Percentiles rank a stretch among this genome's conserved stretches.
Conservation (phyloP, 2,797 vertebrate genomes). For the Gastrophryne carolinensis region DNA sequence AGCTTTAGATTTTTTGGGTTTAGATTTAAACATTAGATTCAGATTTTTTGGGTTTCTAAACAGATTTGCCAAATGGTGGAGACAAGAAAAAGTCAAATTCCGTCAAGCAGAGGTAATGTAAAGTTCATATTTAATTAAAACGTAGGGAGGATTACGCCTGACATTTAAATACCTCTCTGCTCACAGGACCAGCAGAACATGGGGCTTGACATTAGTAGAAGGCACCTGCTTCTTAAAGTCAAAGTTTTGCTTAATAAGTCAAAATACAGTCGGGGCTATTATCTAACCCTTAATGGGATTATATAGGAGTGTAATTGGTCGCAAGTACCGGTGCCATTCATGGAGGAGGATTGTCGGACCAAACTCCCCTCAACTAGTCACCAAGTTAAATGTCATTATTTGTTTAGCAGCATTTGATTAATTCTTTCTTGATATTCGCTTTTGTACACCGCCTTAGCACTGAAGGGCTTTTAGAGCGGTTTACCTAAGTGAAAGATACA, state of each 20-base stretch:
- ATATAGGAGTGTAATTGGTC: neutral
- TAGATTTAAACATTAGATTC: too few species aligned
- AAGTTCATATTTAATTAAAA: constrained; percentile 53
- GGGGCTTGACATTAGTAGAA: constrained; percentile 44
- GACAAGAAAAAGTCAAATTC: constrained; percentile 51
- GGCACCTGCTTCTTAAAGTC: constrained; percentile 17
- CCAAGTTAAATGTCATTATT: neutral
- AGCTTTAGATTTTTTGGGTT: too few species aligned
- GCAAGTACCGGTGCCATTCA: neutral
- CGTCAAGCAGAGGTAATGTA: constrained; percentile 49
- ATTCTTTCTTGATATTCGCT: too few species aligned
- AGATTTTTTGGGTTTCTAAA: constrained; percentile 37
- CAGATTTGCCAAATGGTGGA: constrained; percentile 16
- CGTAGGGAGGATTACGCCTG: constrained; percentile 45
- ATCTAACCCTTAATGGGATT: constrained; percentile 4
- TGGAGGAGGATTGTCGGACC: too few species aligned
- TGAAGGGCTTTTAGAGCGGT: too few species aligned
- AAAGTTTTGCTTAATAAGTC: constrained; percentile 28
- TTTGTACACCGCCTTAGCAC: too few species aligned
- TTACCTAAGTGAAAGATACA: too few species aligned
- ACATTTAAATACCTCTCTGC: constrained; percentile 47
- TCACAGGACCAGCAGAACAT: constrained; percentile 46
- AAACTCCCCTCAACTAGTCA: neutral
- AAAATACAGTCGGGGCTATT: constrained; percentile 12
- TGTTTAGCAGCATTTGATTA: too few species aligned